Conservation (phyloP, 2,113 vertebrate species). For the Xenopus laevis region DNA sequence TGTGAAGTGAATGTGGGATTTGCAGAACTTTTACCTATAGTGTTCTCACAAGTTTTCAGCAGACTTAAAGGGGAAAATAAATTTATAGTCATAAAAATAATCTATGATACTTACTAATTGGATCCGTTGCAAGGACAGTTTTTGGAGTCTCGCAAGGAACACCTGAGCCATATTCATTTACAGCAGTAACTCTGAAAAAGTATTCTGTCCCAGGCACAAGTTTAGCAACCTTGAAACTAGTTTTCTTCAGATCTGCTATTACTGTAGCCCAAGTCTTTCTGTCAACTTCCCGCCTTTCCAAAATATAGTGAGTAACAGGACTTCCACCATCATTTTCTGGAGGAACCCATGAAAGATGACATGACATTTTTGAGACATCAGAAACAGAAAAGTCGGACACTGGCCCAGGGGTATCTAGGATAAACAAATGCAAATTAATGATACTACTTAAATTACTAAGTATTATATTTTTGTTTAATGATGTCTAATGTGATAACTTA, state of each 20-base stretch:
- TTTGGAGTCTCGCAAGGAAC: conserved; percentile 80
- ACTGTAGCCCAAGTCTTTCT: conserved; percentile 91
- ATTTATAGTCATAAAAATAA: not conserved
- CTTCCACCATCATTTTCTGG: conserved; percentile 92
- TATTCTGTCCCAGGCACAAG: conserved; percentile 87
- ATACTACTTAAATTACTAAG: conserved; percentile 17
- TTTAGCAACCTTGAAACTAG: conserved; percentile 80
- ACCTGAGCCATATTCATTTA: conserved; percentile 91
- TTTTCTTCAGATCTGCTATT: conserved; percentile 80
- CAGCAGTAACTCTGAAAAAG: conserved; percentile 89
- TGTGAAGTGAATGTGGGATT: too few relatives aligned
- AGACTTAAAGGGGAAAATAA: not conserved
- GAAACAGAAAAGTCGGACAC: conserved; percentile 78
- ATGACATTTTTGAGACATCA: conserved; percentile 84
- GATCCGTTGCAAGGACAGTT: conserved; percentile 86
- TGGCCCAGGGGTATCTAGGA: conserved; percentile 90
- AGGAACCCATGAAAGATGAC: conserved; percentile 82
- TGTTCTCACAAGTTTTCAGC: too few relatives aligned
- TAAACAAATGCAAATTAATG: conserved; percentile 41
- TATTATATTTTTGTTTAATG: not conserved
- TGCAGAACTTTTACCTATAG: too few relatives aligned
- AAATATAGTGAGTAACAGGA: conserved; percentile 87
- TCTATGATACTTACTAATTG: conserved; percentile 79
- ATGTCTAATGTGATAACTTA: conserved; percentile 63
- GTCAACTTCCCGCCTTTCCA: conserved; percentile 90